Percentiles rank a stretch among this genome's conserved stretches.
Conservation (phyloP, 92 coral and sea anemone genomes). For the Porites lobata region DNA sequence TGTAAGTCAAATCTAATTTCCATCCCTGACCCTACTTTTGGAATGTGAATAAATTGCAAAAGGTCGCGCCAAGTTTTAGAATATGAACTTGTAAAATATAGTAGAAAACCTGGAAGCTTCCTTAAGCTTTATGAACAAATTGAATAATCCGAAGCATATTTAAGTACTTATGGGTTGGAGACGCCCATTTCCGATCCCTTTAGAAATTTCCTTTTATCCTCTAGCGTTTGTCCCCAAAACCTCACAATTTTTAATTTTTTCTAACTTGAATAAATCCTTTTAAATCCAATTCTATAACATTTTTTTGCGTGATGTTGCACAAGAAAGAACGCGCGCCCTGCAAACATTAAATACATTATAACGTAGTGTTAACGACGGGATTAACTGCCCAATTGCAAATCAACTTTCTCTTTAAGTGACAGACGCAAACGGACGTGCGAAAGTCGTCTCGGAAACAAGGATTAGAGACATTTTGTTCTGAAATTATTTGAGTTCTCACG, state of each 20-base stretch:
- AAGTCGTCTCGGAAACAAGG: neutral
- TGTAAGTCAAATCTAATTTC: neutral
- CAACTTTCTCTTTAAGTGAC: neutral
- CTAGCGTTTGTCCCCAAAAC: neutral
- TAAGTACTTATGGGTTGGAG: conserved; percentile 24
- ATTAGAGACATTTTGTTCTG: conserved; percentile 6
- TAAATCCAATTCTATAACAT: too few species aligned
- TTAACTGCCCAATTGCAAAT: neutral
- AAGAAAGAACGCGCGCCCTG: neutral
- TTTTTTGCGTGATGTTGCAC: conserved; percentile 6
- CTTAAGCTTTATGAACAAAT: neutral
- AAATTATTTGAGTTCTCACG: conserved; percentile 30
- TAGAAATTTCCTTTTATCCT: conserved; percentile 23
- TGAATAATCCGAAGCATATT: conserved; percentile 9
- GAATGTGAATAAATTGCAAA: neutral
- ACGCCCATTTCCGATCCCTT: conserved; percentile 47
- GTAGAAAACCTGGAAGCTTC: neutral
- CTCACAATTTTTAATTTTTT: neutral
- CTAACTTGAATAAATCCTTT: too few species aligned
- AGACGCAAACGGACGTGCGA: conserved; percentile 16
- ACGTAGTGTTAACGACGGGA: neutral
- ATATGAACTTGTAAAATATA: neutral
- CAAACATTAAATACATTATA: neutral
- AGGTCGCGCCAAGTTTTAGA: neutral
- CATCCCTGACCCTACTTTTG: neutral